phyloP scores from a whole-genome alignment of 2,113 vertebrate genomes.

The Oryzias curvinotus region DNA sequence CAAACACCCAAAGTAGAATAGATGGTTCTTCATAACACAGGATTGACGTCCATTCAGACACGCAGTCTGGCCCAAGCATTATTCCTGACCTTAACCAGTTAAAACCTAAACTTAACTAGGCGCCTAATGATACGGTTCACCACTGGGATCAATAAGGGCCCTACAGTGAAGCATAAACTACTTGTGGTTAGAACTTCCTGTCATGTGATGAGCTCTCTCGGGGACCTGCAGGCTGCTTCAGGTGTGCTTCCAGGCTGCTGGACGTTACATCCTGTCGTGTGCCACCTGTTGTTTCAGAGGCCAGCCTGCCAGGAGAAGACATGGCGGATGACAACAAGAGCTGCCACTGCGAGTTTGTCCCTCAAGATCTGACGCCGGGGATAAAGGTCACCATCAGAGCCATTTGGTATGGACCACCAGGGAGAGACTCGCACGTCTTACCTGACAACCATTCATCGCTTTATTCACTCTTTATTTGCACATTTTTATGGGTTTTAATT shows the following conservation, averaged over 20 bases:
- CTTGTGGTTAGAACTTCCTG: conserved; percentile 7
- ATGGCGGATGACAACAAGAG: conserved; percentile 93
- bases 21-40: no score
- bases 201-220: not conserved
- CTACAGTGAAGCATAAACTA: no score
- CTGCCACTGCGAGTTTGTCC: conserved; percentile 94
- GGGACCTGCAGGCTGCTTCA: not conserved
- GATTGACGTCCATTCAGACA: no score
- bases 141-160: no score
- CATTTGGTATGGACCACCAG: conserved; percentile 84
- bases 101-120: no score
- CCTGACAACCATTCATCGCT: conserved; percentile 35
- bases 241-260: not conserved
- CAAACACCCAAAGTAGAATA: conserved; percentile 1
- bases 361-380: conserved; percentile 91
- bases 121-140: no score
- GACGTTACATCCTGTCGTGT: not conserved
- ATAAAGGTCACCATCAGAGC: conserved; percentile 96
- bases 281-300: conserved; percentile 76
- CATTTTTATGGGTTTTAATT: conserved; percentile 52
- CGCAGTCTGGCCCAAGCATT: no score
- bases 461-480: conserved; percentile 49
- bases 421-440: conserved; percentile 1
- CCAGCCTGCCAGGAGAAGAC: conserved; percentile 92
- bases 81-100: no score